Evolutionary conservation across 37 sponge, comb jelly and placozoan species (phyloP).

Genomic region (Agelas oroides): DNA sequence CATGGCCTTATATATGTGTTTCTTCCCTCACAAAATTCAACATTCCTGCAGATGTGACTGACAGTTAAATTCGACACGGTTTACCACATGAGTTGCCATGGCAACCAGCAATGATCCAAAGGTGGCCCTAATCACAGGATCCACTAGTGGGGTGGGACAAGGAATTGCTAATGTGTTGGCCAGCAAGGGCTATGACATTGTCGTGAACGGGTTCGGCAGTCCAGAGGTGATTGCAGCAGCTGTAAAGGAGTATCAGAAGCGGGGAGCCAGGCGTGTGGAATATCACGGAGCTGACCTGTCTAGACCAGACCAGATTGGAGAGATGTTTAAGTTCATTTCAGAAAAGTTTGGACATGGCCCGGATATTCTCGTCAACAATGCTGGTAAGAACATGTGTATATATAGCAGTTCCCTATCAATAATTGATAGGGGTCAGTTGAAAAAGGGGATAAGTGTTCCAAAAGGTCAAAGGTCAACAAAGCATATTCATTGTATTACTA

Average conservation of each 20-base stretch:
- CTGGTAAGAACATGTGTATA: slow-evolving; percentile 38
- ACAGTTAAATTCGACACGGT: no score
- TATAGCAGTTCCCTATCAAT: no score
- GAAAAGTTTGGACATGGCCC: slow-evolving; percentile 53
- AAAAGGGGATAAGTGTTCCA: no score
- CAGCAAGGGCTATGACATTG: slow-evolving; percentile 27
- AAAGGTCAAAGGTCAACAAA: no score
- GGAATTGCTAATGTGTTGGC: slow-evolving; percentile 68
- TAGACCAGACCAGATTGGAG: slow-evolving; percentile 53
- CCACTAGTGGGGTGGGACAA: slow-evolving; percentile 82
- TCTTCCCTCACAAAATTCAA: no score
- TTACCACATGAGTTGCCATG: no score
- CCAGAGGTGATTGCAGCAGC: slow-evolving; percentile 16
- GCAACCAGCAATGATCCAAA: no score
- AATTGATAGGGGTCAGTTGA: no score
- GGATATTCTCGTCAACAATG: slow-evolving; percentile 85
- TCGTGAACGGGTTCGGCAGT: slow-evolving; percentile 66
- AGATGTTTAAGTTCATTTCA: slow-evolving; percentile 36
- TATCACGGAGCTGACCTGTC: slow-evolving; percentile 66
- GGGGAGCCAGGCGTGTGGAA: slow-evolving; percentile 36
- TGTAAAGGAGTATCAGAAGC: slow-evolving; percentile 22
- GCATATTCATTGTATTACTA: no score
- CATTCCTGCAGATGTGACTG: no score
- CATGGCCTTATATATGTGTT: no score
- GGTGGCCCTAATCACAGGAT: slow-evolving; percentile 79